Evolutionary conservation across 2,888 invertebrate genomes (phyloP), one percentile per base, ranked within the genome.

Genomic region (Endomychus coccineus): DNA sequence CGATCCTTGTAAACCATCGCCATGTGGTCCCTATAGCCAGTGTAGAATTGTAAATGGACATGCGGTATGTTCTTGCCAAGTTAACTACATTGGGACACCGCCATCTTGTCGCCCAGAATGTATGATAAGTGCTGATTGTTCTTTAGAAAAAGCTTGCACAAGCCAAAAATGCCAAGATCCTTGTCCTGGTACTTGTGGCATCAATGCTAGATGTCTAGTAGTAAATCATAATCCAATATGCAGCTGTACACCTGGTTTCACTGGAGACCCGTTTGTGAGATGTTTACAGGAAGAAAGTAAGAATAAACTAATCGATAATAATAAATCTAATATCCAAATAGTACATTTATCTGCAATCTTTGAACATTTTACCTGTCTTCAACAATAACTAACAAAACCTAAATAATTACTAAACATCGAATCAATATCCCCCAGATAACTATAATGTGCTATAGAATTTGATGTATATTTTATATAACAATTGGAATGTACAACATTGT

Each of bases 161-260:
- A 78, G 77, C 56, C 74, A 77, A 54, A 80, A 78, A 59, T 87
- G 87, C 55, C 71, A 71, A 53, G 81, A 85, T 63, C 83, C 85
- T 36, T 85, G 85, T 62, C 76, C 78, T 12, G 83, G 83, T 51
- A 80, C 81, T 38, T 84, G 85, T 56, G 85, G 83, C 37, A 59
- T 77, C 33, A 80, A 81, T 57, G 82, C 84, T 28, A 69, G 75
- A 45, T 85, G 85, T 57, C 76, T 78, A 62, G 78, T 81, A 33
- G 77, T 80, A 43, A 83, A 83, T 61, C 84, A 86, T 58, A 81
- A 80, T 60, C 83, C 86, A 7, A 82, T 84, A 51, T 88, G 87
- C 63, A 80, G 79, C 49, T 88, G 87, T 61, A 74, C 76, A 49
- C 66, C 74, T 40, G 80, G 79, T 56, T 80, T 70, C 53, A 71